Evolutionary conservation across 2,113 vertebrate species (phyloP), one percentile per base, ranked within the genome.

Genomic region (Poicephalus meyeri): DNA sequence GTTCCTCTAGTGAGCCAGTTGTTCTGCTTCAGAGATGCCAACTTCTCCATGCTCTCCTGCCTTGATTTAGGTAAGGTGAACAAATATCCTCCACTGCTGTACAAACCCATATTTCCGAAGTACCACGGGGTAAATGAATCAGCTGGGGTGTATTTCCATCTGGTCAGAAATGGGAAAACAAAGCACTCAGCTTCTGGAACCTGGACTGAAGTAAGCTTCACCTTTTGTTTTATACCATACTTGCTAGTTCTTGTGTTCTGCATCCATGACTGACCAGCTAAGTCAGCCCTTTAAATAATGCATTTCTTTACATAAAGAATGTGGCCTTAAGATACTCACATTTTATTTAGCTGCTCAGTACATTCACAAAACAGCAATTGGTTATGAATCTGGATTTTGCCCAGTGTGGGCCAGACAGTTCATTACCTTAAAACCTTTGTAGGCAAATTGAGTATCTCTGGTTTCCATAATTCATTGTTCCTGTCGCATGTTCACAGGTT

Each of bases 1-100:
- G 97, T 96, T 41, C 97, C 98, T 91, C 94, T 91, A 17, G 97
- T 96, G 66, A 98, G 91, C 97, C 98, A 98, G 77, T 68, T 95
- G 73, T 96, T 94, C 39, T 94, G 26, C 82, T 83, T 97, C 90
- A 98, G 97, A 46, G 95, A 87, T 29, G 16, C 16, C 52, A 98
- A 39, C 64, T 96, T 98, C 73, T 61, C 25, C 93, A 55, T 3
- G 19, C 92, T 91, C 55, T 95, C 71, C 81, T 90, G 52, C 95
- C 97, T 98, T 8, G 93, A 97, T 89, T 90, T 97, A 10, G 95
- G 92, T 73, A 98, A 97, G 44, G 92, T 98, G 78, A 97, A 96
- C 53, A 71, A 87, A 42, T 92, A 98, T 49, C 97, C 97, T 41
- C 97, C 98, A 16, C 70, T 90, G 49, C 50, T 80, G 60, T 97